Evolutionary conservation across 1,140 invertebrate species (phyloP), one percentile per base, ranked within the genome.

Genomic region (Orius insidiosus): DNA sequence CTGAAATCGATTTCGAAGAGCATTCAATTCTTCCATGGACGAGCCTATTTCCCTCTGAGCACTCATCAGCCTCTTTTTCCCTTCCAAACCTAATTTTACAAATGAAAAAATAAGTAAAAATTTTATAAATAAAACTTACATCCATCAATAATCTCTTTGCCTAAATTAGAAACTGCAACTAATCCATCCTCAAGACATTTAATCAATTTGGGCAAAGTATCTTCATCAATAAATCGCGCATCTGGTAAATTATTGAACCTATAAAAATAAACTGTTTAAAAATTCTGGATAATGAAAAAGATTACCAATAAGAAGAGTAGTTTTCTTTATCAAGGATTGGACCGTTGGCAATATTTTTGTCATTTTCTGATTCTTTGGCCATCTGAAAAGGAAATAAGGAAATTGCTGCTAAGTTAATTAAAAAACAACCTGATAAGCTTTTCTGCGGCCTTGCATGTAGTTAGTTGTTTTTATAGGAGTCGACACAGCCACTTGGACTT

Each of bases 401-500:
- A n/a, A n/a, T n/a, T n/a, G n/a, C n/a, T n/a, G n/a, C n/a, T n/a
- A n/a, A n/a, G n/a, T n/a, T n/a, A 24, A 14, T n/a, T 44, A 16
- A 11, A n/a, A 31, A n/a, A n/a, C n/a, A n/a, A 82, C 68, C 57
- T 83, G 71, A 56, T 87, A 83, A 5, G 80, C 76, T 58, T 81
- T 80, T 51, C 84, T 68, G 18, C 85, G 68, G 9, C 83, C 81
- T 35, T 82, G 80, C 5, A 75, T 79, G 39, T 74, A 62, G 54
- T 72, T 71, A 8, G 63, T 47, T 5, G 56, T 50, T 62, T 74
- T 73, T 40, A 65, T 60, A 34, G 67, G 60, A 16, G 65, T 68
- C 19, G 80, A 72, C 44, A 80, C 72, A 1, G 76, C 65, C 10
- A 93, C 75, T 66, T 90, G 80, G 6, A 97, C 83, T 66, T 96